A percentile compares a stretch with the other conserved stretches of the same genome.
Evolutionary conservation across 92 coral and sea anemone species (phyloP).

Genomic region (Porites cylindrica): DNA sequence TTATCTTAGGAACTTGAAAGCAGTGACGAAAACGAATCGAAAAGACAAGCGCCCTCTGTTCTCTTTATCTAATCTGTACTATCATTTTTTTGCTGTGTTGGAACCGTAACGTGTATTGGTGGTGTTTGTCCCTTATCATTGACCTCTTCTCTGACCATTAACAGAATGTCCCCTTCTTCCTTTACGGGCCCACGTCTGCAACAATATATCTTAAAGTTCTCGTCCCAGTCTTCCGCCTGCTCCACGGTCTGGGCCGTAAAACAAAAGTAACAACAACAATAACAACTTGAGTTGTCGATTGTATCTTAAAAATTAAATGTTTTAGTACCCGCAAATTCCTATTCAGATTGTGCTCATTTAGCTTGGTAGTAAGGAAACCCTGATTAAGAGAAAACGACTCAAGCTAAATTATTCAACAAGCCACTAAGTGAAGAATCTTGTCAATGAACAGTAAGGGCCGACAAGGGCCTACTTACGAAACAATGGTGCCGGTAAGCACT

Average conservation of each 20-base stretch:
- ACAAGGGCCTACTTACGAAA: no score
- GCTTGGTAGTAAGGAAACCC: no score
- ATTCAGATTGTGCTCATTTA: no score
- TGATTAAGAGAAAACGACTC: no score
- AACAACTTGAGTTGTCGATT: no score
- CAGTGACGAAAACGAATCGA: neutral
- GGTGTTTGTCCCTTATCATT: neutral
- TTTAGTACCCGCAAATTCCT: no score
- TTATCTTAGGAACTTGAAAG: neutral
- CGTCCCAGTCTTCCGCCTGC: slow-evolving; percentile 84
- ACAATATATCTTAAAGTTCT: slow-evolving; percentile 68
- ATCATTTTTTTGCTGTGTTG: neutral
- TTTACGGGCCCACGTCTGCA: slow-evolving; percentile 15
- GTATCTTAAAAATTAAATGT: no score
- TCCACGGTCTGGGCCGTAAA: slow-evolving; percentile 79
- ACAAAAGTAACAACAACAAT: no score
- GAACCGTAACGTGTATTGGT: neutral
- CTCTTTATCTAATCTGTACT: neutral
- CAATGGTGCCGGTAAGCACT: no score
- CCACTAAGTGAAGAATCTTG: no score
- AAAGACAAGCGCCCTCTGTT: neutral
- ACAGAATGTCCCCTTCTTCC: neutral
- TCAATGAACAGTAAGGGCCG: no score
- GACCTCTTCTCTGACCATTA: neutral
- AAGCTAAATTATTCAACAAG: no score